These are phyloP conservation scores for Dryobota labecula DNA, from an alignment of 2,888 invertebrate species.

Conservation along the genomic window DNA sequence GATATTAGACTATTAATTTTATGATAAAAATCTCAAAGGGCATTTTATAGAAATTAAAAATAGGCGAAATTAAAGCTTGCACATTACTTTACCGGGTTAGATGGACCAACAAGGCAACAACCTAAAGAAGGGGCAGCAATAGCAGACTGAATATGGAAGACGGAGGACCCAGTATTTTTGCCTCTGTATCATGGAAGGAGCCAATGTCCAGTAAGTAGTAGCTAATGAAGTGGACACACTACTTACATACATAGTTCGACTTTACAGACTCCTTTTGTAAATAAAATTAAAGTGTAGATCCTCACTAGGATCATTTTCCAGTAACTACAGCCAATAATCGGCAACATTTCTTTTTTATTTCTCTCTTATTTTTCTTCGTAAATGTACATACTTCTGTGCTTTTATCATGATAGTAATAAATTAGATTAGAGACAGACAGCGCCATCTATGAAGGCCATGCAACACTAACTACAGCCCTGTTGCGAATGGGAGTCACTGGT, in stretches of 20 bases:
- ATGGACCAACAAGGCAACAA: background rate
- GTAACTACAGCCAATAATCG: background rate
- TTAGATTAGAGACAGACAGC: conserved; percentile 11
- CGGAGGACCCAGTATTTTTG: too few species aligned
- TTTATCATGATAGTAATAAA: background rate
- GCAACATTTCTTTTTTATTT: background rate
- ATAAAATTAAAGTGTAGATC: background rate
- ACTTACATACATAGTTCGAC: too few species aligned
- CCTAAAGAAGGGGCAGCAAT: background rate
- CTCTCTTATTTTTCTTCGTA: background rate
- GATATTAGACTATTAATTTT: background rate
- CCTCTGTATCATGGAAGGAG: background rate
- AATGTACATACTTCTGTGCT: background rate
- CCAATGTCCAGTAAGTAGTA: background rate
- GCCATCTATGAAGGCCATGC: conserved; percentile 29
- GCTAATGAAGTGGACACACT: background rate
- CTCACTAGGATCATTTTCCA: background rate
- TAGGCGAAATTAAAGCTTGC: too few species aligned
- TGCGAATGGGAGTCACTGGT: background rate
- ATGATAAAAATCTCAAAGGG: background rate
- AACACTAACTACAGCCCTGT: background rate
- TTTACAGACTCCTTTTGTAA: background rate
- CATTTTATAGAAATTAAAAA: background rate
- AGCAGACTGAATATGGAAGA: background rate
- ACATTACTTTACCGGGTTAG: background rate